Evolutionary conservation across 1,140 invertebrate genomes (phyloP).

Genomic region (Pristionchus pacificus): DNA sequence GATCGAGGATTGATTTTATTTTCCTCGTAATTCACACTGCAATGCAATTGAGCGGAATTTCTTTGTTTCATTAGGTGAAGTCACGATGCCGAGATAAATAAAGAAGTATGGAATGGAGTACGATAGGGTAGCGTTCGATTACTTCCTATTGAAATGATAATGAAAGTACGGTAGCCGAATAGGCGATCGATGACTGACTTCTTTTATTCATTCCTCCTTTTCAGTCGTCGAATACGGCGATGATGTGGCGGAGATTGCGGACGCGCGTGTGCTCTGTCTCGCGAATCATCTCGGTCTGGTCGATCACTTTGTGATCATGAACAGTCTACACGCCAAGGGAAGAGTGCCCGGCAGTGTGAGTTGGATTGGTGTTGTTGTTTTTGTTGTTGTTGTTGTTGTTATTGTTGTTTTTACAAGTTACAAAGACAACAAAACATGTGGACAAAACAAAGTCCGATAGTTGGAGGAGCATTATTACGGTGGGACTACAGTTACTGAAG

Average conservation of each 20-base stretch:
- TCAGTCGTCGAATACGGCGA: slow-evolving; percentile 52
- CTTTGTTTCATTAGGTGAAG: slow-evolving; percentile 6
- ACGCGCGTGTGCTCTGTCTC: slow-evolving; percentile 43
- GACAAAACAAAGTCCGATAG: too few species aligned
- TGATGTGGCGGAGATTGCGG: slow-evolving; percentile 40
- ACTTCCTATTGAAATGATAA: too few species aligned
- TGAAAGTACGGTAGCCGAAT: not conserved
- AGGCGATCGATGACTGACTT: too few species aligned
- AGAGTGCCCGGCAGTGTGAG: slow-evolving; percentile 41
- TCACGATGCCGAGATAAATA: too few species aligned
- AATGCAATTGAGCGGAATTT: too few species aligned
- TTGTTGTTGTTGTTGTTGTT: slow-evolving; percentile 20
- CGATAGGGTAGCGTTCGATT: too few species aligned
- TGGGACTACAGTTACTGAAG: too few species aligned
- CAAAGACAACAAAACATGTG: too few species aligned
- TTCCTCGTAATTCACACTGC: too few species aligned
- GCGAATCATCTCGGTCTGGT: slow-evolving; percentile 50
- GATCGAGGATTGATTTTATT: too few species aligned
- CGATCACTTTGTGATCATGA: slow-evolving; percentile 54
- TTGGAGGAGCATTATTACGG: too few species aligned
- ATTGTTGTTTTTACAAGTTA: slow-evolving; percentile 33
- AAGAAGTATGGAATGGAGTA: too few species aligned
- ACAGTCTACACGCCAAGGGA: slow-evolving; percentile 46
- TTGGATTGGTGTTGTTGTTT: not conserved
- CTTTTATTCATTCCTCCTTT: slow-evolving; percentile 16